Conservation (phyloP, 2,888 invertebrate genomes). For the Drosophila quinaria region DNA sequence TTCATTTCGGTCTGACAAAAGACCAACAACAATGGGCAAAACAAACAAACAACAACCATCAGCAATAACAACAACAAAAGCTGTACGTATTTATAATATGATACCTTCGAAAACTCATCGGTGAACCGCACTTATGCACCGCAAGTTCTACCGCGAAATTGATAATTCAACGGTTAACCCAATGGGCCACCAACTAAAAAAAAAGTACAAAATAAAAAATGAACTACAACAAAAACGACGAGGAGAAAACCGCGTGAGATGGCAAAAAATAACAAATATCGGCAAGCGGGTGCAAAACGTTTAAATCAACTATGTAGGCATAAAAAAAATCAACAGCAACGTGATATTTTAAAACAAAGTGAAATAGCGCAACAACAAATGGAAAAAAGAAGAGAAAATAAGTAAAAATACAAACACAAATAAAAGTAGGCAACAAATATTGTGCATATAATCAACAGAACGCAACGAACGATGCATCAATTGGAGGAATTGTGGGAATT, state of each 20-base stretch:
- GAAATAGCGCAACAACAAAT: constrained; percentile 15
- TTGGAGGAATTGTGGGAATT: not conserved
- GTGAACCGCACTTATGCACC: constrained; percentile 84
- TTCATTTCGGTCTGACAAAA: constrained; percentile 65
- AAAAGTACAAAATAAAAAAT: constrained; percentile 49
- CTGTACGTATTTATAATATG: constrained; percentile 55
- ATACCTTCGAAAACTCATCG: constrained; percentile 83
- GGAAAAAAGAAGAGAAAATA: constrained; percentile 23
- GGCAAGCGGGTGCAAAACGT: constrained; percentile 64
- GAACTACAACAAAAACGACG: constrained; percentile 29
- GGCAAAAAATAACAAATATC: constrained; percentile 35
- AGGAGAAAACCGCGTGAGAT: constrained; percentile 43
- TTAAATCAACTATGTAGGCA: constrained; percentile 70
- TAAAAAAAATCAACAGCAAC: constrained; percentile 20
- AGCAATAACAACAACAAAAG: constrained; percentile 32
- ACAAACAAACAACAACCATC: constrained; percentile 25
- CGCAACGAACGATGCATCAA: not conserved
- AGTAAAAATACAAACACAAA: constrained; percentile 33
- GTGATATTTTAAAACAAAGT: constrained; percentile 34
- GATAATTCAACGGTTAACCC: constrained; percentile 85
- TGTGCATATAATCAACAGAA: constrained; percentile 57
- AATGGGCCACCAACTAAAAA: constrained; percentile 67
- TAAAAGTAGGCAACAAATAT: constrained; percentile 59
- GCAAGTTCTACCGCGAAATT: constrained; percentile 85
- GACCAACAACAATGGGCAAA: constrained; percentile 29